Conservation (phyloP, 2,113 vertebrate species). For the Orientallactaga bullata region DNA sequence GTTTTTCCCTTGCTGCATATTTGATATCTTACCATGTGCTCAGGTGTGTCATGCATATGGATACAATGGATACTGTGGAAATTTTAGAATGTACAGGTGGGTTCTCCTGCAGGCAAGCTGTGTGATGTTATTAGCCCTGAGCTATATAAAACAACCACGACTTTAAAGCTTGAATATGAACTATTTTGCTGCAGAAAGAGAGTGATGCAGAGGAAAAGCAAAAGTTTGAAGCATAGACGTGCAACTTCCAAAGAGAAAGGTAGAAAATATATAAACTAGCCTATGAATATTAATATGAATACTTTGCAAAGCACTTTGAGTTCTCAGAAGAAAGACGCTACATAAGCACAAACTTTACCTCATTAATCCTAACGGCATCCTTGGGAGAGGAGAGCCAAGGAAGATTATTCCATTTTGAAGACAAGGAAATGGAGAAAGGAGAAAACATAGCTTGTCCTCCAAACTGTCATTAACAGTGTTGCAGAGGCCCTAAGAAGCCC, state of each 20-base stretch:
- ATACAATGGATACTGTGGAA: conserved; percentile 65
- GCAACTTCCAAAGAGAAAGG: conserved; percentile 67
- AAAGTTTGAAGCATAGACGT: conserved; percentile 53
- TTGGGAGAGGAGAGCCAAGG: conserved; percentile 54
- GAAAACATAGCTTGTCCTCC: conserved; percentile 15
- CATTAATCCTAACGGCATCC: conserved; percentile 73
- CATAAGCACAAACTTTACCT: conserved; percentile 73
- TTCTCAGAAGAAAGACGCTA: conserved; percentile 74
- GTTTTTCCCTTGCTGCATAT: not conserved
- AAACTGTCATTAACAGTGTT: not conserved
- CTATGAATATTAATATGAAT: conserved; percentile 80
- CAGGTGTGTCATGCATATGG: conserved; percentile 76
- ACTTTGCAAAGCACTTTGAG: conserved; percentile 72
- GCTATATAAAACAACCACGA: conserved; percentile 67
- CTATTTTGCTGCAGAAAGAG: conserved; percentile 56
- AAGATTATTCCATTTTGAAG: conserved; percentile 68
- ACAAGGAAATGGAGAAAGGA: conserved; percentile 62
- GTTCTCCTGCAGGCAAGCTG: conserved; percentile 69
- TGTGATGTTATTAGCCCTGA: conserved; percentile 63
- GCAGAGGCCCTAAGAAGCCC: not conserved
- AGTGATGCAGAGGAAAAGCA: conserved; percentile 48
- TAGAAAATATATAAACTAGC: conserved; percentile 63
- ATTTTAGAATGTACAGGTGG: conserved; percentile 77
- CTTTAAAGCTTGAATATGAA: conserved; percentile 57
- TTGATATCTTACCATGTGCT: conserved; percentile 55